Conservation (phyloP, 1,140 invertebrate genomes). For the Mactra quadrangularis region DNA sequence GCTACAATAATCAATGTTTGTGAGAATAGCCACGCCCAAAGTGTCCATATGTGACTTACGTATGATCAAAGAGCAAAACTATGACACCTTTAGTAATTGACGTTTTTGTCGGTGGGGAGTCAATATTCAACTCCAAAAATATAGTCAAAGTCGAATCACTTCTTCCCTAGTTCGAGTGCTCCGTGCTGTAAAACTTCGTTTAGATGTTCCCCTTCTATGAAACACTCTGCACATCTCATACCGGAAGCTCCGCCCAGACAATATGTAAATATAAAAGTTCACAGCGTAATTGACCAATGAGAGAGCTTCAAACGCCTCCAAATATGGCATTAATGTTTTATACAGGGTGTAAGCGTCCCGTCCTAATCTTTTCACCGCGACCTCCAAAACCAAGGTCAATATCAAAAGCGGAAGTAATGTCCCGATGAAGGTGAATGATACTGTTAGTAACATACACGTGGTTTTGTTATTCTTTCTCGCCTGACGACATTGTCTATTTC, state of each 20-base stretch:
- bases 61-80: too few relatives aligned
- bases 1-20: too few relatives aligned
- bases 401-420: constrained; percentile 75
- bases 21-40: too few relatives aligned
- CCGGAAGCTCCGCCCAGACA: constrained; percentile 78
- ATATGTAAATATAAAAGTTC: constrained; percentile 79
- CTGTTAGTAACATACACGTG: constrained; percentile 78
- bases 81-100: too few relatives aligned
- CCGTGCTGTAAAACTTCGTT: constrained; percentile 48
- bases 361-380: constrained; percentile 34
- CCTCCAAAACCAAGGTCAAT: constrained; percentile 69
- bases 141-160: constrained; percentile 11
- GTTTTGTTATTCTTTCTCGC: constrained; percentile 73
- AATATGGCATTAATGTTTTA: constrained; percentile 64
- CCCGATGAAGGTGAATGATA: constrained; percentile 77
- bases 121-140: too few relatives aligned
- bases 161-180: constrained; percentile 40
- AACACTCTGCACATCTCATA: constrained; percentile 75
- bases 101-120: too few relatives aligned
- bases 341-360: constrained; percentile 36
- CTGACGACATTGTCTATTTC: constrained; percentile 21
- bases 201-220: constrained; percentile 28
- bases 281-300: constrained; percentile 76
- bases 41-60: too few relatives aligned
- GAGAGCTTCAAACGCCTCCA: constrained; percentile 66